Evolutionary conservation across 1,140 invertebrate species (phyloP).

Genomic region (Pogonognathellus flavescens): DNA sequence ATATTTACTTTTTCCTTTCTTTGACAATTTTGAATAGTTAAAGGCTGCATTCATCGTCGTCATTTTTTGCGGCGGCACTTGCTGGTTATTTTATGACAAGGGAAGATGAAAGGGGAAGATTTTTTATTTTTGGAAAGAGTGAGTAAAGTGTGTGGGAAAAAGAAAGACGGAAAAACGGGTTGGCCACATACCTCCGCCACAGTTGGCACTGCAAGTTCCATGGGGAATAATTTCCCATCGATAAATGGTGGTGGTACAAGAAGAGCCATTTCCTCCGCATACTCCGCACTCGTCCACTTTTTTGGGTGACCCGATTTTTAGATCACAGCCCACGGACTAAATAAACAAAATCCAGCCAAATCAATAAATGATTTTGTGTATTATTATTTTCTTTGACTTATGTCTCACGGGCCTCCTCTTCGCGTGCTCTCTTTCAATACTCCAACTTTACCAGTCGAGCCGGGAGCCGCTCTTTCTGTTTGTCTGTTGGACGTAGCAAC

Average conservation of each 20-base stretch:
- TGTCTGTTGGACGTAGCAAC: too few relatives aligned
- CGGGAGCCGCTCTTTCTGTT: too few relatives aligned
- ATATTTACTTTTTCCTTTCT: too few relatives aligned
- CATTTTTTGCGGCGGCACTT: neutral
- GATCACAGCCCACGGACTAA: slow-evolving; percentile 92
- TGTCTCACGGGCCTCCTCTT: neutral
- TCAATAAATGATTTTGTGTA: slow-evolving; percentile 22
- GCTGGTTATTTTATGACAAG: neutral
- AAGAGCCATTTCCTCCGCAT: slow-evolving; percentile 90
- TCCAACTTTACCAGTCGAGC: neutral
- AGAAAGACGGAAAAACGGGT: neutral
- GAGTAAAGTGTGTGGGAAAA: neutral
- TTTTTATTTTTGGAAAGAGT: neutral
- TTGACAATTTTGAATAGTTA: too few relatives aligned
- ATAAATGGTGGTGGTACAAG: slow-evolving; percentile 83
- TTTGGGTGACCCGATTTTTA: slow-evolving; percentile 85
- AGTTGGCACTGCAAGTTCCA: slow-evolving; percentile 86
- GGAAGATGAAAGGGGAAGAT: neutral
- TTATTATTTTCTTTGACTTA: neutral
- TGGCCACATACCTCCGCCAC: slow-evolving; percentile 86
- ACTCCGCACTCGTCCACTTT: slow-evolving; percentile 90
- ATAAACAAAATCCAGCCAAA: slow-evolving; percentile 52
- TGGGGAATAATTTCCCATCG: slow-evolving; percentile 86
- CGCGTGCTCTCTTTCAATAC: neutral
- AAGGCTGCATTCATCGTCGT: neutral